Percentiles rank a stretch among this genome's conserved stretches.
Conservation (phyloP, 2,888 invertebrate species). For the Oscheius myriophilus region DNA sequence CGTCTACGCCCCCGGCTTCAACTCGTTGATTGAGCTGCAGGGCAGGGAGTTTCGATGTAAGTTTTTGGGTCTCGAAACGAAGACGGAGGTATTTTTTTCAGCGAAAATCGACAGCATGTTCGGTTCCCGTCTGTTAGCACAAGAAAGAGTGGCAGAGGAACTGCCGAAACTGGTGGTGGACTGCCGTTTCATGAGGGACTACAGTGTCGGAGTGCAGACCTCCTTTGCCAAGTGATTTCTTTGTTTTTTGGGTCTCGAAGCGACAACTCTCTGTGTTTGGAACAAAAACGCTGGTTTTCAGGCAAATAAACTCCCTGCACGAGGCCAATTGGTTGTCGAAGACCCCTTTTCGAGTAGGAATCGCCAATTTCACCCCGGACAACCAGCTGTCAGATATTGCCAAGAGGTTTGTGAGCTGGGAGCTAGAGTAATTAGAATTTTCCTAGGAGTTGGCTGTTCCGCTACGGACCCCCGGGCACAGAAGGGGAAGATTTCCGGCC, state of each 20-base stretch:
- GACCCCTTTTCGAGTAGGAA: slow-evolving; percentile 20
- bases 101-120: slow-evolving; percentile 42
- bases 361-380: slow-evolving; percentile 29
- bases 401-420: slow-evolving; percentile 15
- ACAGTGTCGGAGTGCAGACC: slow-evolving; percentile 36
- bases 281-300: not conserved
- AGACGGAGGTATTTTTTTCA: slow-evolving; percentile 20
- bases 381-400: slow-evolving; percentile 19
- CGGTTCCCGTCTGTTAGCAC: slow-evolving; percentile 40
- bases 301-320: slow-evolving; percentile 21
- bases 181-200: slow-evolving; percentile 51
- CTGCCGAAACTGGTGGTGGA: slow-evolving; percentile 50
- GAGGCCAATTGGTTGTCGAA: slow-evolving; percentile 24
- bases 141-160: slow-evolving; percentile 29
- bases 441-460: slow-evolving; percentile 22
- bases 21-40: slow-evolving; percentile 42
- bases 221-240: slow-evolving; percentile 40
- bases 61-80: slow-evolving; percentile 6
- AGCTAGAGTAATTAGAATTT: not conserved
- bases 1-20: slow-evolving; percentile 51
- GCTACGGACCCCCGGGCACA: slow-evolving; percentile 18
- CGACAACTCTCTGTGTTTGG: too few species aligned
- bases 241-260: not conserved
- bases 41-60: slow-evolving; percentile 49
- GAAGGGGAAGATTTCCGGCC: slow-evolving; percentile 2